phyloP scores from a whole-genome alignment of 2,888 invertebrate genomes.

The Tortrix viridana region DNA sequence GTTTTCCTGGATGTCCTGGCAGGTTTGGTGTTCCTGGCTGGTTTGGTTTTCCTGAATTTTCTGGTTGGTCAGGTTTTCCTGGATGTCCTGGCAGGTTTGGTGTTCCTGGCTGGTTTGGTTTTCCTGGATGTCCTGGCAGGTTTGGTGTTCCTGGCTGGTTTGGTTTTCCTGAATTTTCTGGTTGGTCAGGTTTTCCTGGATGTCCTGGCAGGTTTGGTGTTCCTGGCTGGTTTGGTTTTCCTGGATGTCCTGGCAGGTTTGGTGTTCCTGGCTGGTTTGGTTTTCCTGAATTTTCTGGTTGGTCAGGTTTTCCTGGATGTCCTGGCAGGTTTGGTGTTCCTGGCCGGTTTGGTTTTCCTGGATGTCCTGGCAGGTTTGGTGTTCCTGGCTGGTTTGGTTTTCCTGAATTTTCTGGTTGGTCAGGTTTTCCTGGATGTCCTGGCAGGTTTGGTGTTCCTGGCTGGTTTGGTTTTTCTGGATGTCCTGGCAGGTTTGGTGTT shows the following conservation, averaged over 20 bases:
- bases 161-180: not conserved
- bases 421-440: not conserved
- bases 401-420: not conserved
- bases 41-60: not conserved
- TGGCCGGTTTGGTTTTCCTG: not conserved
- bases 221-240: not conserved
- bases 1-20: not conserved
- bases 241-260: not conserved
- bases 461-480: no score
- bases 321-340: not conserved
- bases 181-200: not conserved
- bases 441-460: not conserved
- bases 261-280: no score
- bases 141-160: not conserved
- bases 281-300: no score
- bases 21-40: not conserved
- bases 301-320: not conserved
- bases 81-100: not conserved
- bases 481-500: no score
- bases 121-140: not conserved
- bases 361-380: no score
- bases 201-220: not conserved
- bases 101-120: not conserved
- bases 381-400: not conserved
- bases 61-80: no score